Evolutionary conservation across 2,888 invertebrate species (phyloP).

Genomic region (Archips xylosteana): DNA sequence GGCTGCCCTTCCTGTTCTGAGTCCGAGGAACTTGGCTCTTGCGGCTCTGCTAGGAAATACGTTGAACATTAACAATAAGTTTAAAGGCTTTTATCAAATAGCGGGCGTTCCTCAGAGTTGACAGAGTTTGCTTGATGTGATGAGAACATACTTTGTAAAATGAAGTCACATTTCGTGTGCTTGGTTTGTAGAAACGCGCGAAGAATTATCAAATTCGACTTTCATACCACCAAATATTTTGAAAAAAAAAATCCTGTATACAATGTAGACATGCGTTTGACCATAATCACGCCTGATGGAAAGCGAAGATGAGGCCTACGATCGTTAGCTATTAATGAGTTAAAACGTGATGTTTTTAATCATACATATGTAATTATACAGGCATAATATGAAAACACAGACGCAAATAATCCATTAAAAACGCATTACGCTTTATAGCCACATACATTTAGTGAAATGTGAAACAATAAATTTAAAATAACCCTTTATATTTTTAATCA

Average conservation of each 20-base stretch:
- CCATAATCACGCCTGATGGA: too few species aligned
- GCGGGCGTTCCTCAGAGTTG: too few species aligned
- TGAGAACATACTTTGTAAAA: too few species aligned
- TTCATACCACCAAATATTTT: too few species aligned
- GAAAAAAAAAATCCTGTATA: too few species aligned
- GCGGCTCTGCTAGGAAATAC: conserved; percentile 58
- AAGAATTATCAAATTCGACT: too few species aligned
- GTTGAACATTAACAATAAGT: neutral
- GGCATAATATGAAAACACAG: neutral
- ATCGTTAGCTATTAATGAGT: neutral
- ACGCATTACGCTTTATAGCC: neutral
- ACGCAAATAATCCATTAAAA: neutral
- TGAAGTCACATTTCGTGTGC: too few species aligned
- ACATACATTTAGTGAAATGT: neutral
- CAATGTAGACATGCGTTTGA: too few species aligned
- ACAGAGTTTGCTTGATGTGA: too few species aligned
- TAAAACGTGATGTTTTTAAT: neutral
- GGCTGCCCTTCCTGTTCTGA: conserved; percentile 77
- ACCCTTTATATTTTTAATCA: neutral
- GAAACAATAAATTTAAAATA: neutral
- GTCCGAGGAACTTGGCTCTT: conserved; percentile 84
- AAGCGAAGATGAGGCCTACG: too few species aligned
- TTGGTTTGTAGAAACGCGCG: too few species aligned
- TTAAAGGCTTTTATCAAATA: neutral
- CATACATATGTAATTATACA: neutral